Base-by-base conservation (phyloP, 2,888 invertebrate species). In the Drosophila multiciliata region DNA sequence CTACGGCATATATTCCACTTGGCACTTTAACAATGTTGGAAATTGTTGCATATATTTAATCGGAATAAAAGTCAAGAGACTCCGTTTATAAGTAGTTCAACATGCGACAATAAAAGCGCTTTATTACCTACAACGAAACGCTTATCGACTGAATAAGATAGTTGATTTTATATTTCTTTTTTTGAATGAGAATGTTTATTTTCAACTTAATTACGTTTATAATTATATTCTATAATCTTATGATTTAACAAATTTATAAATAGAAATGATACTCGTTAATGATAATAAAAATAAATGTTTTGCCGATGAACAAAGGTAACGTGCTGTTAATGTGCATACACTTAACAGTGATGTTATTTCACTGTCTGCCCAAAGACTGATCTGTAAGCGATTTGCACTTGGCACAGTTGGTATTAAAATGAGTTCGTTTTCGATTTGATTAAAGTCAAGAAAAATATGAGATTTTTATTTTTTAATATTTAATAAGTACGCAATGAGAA, bases 111-210 rank as follows among this genome's bases (percentile, higher is more conserved):
- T 50, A 20, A 60, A 15, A 12, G 2, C 29, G 11, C 2, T 50
- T 55, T 26, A 9, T 49, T 50, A 5, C 23, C 8, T 26, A 8
- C 1, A 36, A 54, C 23, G 12, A 4, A 36, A 36, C 9, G 8
- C 35, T 60, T 59, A 29, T 60, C n/a, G 33, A 6, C n/a, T 38
- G n/a, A 49, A 54, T 42, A 70, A 32, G 9, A 17, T 5, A 32
- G 35, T 0, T 23, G 12, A 17, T 6, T n/a, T 29, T 76, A 66
- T 55, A 42, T 64, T 64, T 29, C n/a, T 26, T 77, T 72, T 62
- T 49, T 59, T 49, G 49, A 74, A 66, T 78, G 48, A 55, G 62
- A 78, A 77, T 73, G 54, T 81, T 81, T 78, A 81, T 81, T 78
- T 23, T 33, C 65, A 73, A 61, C 65, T 60, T 63, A 77, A 66